Conservation (phyloP, 2,797 vertebrate genomes). For the Clarias fuscus region DNA sequence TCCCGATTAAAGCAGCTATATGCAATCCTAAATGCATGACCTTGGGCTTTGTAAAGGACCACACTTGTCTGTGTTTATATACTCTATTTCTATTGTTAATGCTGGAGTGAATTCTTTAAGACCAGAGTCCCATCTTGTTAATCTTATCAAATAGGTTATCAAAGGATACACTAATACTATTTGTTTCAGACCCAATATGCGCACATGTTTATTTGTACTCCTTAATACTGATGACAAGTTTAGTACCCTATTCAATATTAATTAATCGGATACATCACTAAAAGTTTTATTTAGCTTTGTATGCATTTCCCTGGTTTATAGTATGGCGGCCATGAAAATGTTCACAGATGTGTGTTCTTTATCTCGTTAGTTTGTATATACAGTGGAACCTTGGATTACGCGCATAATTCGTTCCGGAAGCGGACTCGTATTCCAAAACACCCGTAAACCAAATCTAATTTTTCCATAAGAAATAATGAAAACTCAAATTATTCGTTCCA, state of each 20-base stretch:
- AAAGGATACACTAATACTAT: too few relatives aligned
- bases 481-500: too few relatives aligned
- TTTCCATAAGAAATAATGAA: too few relatives aligned
- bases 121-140: background rate
- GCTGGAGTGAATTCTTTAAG: background rate
- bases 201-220: background rate
- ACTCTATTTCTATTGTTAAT: background rate
- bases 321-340: background rate
- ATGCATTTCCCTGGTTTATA: background rate
- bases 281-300: background rate
- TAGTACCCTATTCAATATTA: background rate
- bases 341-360: background rate
- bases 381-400: too few relatives aligned
- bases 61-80: background rate
- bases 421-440: too few relatives aligned
- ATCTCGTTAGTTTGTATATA: background rate
- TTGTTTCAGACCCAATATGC: background rate
- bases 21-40: slow-evolving; percentile 7
- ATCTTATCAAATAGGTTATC: background rate
- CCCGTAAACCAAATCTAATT: too few relatives aligned
- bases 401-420: too few relatives aligned
- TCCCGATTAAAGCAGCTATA: background rate
- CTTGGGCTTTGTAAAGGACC: background rate
- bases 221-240: background rate
- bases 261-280: background rate